Base-by-base conservation (phyloP, 2,888 invertebrate species). In the Glaucopsyche alexis region DNA sequence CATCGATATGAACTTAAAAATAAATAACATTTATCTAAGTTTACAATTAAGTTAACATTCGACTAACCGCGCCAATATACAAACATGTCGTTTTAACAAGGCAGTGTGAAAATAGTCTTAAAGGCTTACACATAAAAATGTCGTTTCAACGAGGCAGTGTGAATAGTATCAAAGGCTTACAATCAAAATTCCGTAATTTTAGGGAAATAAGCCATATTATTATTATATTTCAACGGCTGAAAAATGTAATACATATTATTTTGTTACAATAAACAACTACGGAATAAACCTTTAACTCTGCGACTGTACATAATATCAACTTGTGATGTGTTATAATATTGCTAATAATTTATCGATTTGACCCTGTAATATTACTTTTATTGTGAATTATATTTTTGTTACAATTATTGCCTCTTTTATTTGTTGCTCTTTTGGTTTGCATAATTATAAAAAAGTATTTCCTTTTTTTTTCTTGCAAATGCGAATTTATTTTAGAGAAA, bases 21-120 rank as follows among this genome's bases (percentile, higher is more conserved):
- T 90, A 91, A 90, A 85, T 89, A 91, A 91, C 91, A 90, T 89
- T 89, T 86, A 87, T 78, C 84, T 86, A 87, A 81, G 76, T 77
- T 84, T 85, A 88, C 83, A 80, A 87, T 82, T 84, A 81, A 84
- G 81, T 82, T 85, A 87, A 88, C 86, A 85, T 84, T 83, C 77
- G 80, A 79, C 77, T 60, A 52, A 60, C 75, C 29, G 65, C 40
- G 50, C 72, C 72, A 67, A 70, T 29, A 11, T 47, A n/a, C 19
- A 60, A 55, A 65, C n/a, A 38, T 40, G 64, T 11, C 47, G 13
- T 47, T 47, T 47, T 11, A 13, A 47, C 2, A 7, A 13, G 47
- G 29, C 60, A 19, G 60, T 60, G 29, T 29, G 2, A 29, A 60
- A 60, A 29, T 60, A 60, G 60, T 29, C 60, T 60, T 60, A 13